Percentiles rank a stretch among this genome's conserved stretches.
phyloP scores from a whole-genome alignment of 2,888 invertebrate genomes.

The Nezara viridula region DNA sequence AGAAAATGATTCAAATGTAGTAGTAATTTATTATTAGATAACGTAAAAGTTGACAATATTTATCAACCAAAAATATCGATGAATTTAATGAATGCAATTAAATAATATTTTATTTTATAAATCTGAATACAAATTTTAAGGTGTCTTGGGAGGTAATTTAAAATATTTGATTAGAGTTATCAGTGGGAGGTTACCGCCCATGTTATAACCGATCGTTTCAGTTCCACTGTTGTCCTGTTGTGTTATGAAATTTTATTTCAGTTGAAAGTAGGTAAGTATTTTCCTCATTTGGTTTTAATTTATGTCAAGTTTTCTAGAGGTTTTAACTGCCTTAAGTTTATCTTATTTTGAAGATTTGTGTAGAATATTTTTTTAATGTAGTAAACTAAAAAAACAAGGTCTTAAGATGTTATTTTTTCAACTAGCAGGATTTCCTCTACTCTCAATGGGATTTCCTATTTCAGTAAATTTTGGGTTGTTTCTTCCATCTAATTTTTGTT shows the following conservation, averaged over 20 bases:
- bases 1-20: no score
- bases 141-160: not conserved
- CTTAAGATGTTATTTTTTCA: not conserved
- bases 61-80: not conserved
- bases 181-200: conserved; percentile 29
- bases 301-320: not conserved
- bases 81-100: not conserved
- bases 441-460: not conserved
- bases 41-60: not conserved
- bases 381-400: not conserved
- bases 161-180: not conserved
- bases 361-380: not conserved
- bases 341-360: not conserved
- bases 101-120: not conserved
- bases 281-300: not conserved
- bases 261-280: not conserved
- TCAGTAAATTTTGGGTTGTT: not conserved
- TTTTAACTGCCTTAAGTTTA: not conserved
- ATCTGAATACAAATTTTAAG: not conserved
- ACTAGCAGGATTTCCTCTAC: not conserved
- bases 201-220: not conserved
- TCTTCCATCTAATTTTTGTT: not conserved
- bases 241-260: not conserved
- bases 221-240: not conserved
- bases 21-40: no score